Percentiles rank a stretch among this genome's conserved stretches.
Evolutionary conservation across 1,140 invertebrate genomes (phyloP).

Genomic region (Hycleus cichorii): DNA sequence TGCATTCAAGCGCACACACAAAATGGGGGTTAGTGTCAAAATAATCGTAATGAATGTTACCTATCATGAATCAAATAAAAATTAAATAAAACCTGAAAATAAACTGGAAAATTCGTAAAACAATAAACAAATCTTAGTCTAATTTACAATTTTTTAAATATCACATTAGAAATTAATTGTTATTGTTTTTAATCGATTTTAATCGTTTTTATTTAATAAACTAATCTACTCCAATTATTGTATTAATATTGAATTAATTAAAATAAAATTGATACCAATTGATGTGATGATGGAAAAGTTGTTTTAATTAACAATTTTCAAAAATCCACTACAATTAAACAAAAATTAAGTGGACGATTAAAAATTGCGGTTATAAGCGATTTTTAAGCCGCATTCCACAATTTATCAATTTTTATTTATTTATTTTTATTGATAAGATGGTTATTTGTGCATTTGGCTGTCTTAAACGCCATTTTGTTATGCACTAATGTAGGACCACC

Average conservation of each 20-base stretch:
- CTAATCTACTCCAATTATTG: neutral
- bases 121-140: no score
- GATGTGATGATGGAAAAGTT: conserved; percentile 21
- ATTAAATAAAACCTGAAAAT: conserved; percentile 30
- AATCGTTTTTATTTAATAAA: no score
- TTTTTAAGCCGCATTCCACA: conserved; percentile 4
- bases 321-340: neutral
- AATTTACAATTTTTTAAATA: no score
- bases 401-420: conserved; percentile 2
- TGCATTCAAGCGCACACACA: conserved; percentile 34
- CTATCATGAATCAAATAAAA: conserved; percentile 10
- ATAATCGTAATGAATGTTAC: conserved; percentile 9
- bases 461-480: conserved; percentile 29
- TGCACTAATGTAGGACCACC: conserved; percentile 24
- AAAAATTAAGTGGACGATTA: neutral
- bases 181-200: no score
- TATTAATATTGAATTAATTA: neutral
- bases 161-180: no score
- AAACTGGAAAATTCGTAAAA: neutral
- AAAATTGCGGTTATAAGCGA: neutral
- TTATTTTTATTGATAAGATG: conserved; percentile 6
- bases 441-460: conserved; percentile 21
- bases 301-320: no score
- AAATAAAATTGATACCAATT: conserved; percentile 1
- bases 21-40: conserved; percentile 13